Evolutionary conservation across 2,888 invertebrate species (phyloP).

Genomic region (Trichogramma dendrolimi): DNA sequence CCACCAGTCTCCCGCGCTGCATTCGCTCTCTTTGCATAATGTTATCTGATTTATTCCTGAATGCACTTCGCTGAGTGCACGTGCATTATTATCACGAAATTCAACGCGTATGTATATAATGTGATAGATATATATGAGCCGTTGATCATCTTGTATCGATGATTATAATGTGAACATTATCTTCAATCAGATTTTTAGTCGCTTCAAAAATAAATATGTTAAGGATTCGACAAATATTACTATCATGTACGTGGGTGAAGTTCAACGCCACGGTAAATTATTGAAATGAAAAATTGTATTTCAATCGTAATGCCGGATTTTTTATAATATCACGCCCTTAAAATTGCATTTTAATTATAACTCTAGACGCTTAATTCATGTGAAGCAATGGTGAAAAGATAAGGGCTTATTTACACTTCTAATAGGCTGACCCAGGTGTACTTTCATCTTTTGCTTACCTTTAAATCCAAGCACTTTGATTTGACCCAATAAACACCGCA

Average conservation of each 20-base stretch:
- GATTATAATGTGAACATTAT: not conserved
- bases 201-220: too few relatives aligned
- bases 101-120: not conserved
- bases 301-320: not conserved
- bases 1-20: too few relatives aligned
- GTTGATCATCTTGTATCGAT: not conserved
- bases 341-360: too few relatives aligned
- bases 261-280: not conserved
- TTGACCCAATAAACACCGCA: slow-evolving; percentile 22
- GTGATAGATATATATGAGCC: not conserved
- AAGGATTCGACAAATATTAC: too few relatives aligned
- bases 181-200: not conserved
- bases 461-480: not conserved
- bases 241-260: too few relatives aligned
- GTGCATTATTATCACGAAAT: not conserved
- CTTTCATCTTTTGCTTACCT: not conserved
- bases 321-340: too few relatives aligned
- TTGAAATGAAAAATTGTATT: not conserved
- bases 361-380: not conserved
- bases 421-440: not conserved
- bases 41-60: not conserved
- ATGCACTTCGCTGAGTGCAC: not conserved
- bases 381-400: not conserved
- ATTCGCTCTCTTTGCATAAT: not conserved
- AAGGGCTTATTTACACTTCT: not conserved